Base-by-base conservation (phyloP, 2,113 vertebrate genomes). In the Dromas ardeola region DNA sequence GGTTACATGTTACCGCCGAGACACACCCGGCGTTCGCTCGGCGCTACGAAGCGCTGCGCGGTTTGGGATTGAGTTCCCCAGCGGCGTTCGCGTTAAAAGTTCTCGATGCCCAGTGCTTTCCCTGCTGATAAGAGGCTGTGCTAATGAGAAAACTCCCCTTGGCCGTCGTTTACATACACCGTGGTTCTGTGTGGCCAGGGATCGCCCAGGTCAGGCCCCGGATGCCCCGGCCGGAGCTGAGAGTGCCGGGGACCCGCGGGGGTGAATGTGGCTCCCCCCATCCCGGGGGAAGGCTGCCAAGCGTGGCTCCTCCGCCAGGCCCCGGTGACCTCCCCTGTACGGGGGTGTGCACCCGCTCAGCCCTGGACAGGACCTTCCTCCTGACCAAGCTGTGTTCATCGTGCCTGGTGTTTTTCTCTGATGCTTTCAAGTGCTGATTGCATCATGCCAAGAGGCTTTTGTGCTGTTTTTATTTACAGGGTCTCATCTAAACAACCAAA, bases 291-390 rank as follows among this genome's bases (percentile, higher is more conserved):
- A 13, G 66, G 65, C 22, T 11, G 32, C 36, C 38, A 2, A 22
- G 27, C 2, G 1, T 10, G 22, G n/a, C 17, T 45, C 10, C 45
- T 30, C 32, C 0, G 1, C 42, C 58, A 13, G 30, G 42, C 36
- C 42, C 4, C 3, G 40, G 55, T 5, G 9, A 8, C 17, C 47
- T 6, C n/a, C 1, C 1, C 4, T 1, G 2, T 19, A 11, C 2
- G 1, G 1, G 78, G 62, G 78, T 1, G 1, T 15, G n/a, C 6
- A 62, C 40, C 26, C 10, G 34, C 56, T 11, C 3, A 5, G 70
- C 49, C 34, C 1, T 11, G 40, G 40, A 10, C 3, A 1, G 19
- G 6, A 26, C 17, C 23, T 15, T 11, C 18, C 67, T 47, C 38
- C 56, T 10, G 17, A 16, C 26, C 4, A 2, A 5, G 13, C 38